Base-by-base conservation (phyloP, 2,113 vertebrate species). In the Myocastor coypus region DNA sequence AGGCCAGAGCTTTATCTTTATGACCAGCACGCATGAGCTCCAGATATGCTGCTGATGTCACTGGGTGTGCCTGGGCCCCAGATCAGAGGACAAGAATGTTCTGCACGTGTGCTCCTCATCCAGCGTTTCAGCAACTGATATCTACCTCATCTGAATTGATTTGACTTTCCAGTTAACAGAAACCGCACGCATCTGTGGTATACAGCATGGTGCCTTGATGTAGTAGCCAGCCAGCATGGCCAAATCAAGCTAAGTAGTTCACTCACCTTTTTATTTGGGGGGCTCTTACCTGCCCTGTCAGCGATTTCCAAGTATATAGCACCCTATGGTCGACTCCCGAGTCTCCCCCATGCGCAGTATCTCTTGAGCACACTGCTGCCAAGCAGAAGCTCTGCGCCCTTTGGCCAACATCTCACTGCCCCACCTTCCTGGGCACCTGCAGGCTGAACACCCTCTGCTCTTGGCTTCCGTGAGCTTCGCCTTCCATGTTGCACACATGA, bases 71-170 rank as follows among this genome's bases (percentile, higher is more conserved):
- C 22, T 0, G 3, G 57, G 34, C 52, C 87, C 28, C 2, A 9
- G 86, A 3, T 34, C 57, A 69, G 40, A 10, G 24, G 37, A 20
- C 37, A 66, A 40, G 34, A 75, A 1, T 9, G 55, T 6, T 16
- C 50, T 8, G 34, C 11, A 6, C 26, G 32, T 69, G 69, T 78
- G 30, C 42, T 12, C 24, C 17, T 10, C 5, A 4, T 40, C 16
- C 0, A 9, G 24, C 0, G 1, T 0, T 26, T 3, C 22, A 7
- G 68, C 68, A 69, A 69, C 16, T 57, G 50, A 55, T 16, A 46
- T 28, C 22, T 73, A 42, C 1, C 22, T 88, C 69, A 83, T 83
- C 42, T 57, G 11, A 63, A 20, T 71, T 8, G 2, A 40, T 40
- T 46, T 46, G 26, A 32, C 19, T 63, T 59, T 87, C 13, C 55